Evolutionary conservation across 2,888 invertebrate genomes (phyloP), one percentile per base, ranked within the genome.

Genomic region (Brachyptera putata): DNA sequence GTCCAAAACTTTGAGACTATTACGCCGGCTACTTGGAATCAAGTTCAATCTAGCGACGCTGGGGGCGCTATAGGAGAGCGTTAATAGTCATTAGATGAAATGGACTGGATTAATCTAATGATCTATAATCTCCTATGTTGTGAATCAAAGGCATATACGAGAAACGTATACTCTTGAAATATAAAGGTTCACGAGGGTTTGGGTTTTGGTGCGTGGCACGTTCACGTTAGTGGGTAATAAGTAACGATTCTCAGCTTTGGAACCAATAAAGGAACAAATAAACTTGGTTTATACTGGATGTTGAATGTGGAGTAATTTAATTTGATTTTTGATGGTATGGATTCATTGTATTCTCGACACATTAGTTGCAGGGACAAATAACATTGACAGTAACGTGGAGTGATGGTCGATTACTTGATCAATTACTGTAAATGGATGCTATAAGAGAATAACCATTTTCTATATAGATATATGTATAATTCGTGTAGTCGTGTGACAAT

Each of bases 21-120:
- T 13, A 13, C 26, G 26, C 26, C 16, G 49, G 49, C 26, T 50
- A 50, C 49, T 50, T 50, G 48, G 24, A 41, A 21, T 48, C 24
- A n/a, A 48, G 48, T 48, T 41, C 48, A 24, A 48, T 25, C 48
- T 16, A 21, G 43, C n/a, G n/a, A n/a, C n/a, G n/a, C n/a, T n/a
- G n/a, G n/a, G n/a, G n/a, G n/a, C n/a, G n/a, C n/a, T n/a, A n/a
- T n/a, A n/a, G n/a, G n/a, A n/a, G n/a, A n/a, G 61, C 61, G 61
- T 61, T 61, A 61, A 61, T n/a, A n/a, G 58, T 61, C 61, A 61
- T 61, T 61, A 61, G 61, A 58, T 58, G 58, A 61, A 61, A 61
- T 61, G 61, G 55, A 34, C 46, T 61, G 61, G 49, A 58, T 56
- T 61, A 58, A 61, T 58, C 58, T 61, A 30, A 48, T 55, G 61